Percentiles rank a stretch among this genome's conserved stretches.
Conservation (phyloP, 1,140 invertebrate species). For the Liolophura sinensis region DNA sequence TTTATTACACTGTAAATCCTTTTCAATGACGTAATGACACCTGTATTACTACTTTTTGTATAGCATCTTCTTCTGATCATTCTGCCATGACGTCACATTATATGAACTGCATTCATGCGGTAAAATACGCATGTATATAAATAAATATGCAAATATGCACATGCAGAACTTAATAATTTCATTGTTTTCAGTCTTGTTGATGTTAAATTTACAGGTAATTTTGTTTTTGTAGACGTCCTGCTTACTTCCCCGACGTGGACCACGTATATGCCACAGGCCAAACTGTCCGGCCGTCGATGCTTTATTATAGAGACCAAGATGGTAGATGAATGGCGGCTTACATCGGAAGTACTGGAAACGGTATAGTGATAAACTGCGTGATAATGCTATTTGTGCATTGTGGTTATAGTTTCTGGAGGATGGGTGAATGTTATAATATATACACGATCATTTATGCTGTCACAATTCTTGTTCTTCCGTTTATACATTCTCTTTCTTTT, state of each 20-base stretch:
- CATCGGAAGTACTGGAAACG: slow-evolving; percentile 37
- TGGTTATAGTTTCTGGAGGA: neutral
- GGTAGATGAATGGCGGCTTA: slow-evolving; percentile 45
- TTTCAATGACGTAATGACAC: too few species aligned
- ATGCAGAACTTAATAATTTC: neutral
- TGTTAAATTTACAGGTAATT: neutral
- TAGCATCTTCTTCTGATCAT: too few species aligned
- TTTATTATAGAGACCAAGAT: slow-evolving; percentile 29
- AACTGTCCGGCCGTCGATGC: slow-evolving; percentile 32
- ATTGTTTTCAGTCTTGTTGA: neutral
- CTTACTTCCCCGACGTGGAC: slow-evolving; percentile 54
- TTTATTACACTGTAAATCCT: too few species aligned
- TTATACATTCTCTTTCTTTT: neutral
- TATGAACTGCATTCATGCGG: too few species aligned
- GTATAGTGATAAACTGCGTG: slow-evolving; percentile 15
- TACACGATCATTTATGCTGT: neutral
- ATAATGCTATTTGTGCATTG: neutral
- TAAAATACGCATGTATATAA: too few species aligned
- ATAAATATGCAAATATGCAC: too few species aligned
- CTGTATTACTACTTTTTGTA: too few species aligned
- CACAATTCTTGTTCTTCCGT: neutral
- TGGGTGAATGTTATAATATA: neutral
- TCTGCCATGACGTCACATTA: too few species aligned
- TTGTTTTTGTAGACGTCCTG: slow-evolving; percentile 40
- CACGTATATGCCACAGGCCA: slow-evolving; percentile 49